These are phyloP conservation scores for Villa cingulata DNA, from an alignment of 2,888 invertebrate species.

Conservation along the genomic window DNA sequence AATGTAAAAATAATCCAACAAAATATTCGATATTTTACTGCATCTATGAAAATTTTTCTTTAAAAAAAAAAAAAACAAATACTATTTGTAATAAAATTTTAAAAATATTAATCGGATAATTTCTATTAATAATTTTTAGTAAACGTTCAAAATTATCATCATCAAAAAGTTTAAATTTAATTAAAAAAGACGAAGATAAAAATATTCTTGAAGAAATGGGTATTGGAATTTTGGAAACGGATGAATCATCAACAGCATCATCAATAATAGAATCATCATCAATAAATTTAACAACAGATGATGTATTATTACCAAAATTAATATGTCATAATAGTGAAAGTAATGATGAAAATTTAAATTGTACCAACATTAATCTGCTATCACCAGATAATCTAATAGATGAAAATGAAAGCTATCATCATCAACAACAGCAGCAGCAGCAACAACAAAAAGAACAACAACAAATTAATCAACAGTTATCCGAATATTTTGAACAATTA, in stretches of 20 bases:
- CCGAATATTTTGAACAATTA: too few relatives aligned
- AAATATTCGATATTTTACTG: too few relatives aligned
- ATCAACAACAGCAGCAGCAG: neutral
- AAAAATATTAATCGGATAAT: too few relatives aligned
- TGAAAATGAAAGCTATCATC: constrained; percentile 14
- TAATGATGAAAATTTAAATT: constrained; percentile 31
- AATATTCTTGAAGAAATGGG: constrained; percentile 40
- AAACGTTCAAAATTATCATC: constrained; percentile 8
- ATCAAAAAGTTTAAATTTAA: constrained; percentile 1
- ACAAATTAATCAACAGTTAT: too few relatives aligned
- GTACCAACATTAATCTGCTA: constrained; percentile 28
- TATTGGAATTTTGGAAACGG: constrained; percentile 44
- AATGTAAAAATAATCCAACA: too few relatives aligned
- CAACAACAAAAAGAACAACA: neutral
- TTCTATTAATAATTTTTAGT: too few relatives aligned
- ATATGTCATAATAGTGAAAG: constrained; percentile 23
- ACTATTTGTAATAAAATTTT: too few relatives aligned
- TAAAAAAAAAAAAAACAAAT: too few relatives aligned
- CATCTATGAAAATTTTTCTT: too few relatives aligned
- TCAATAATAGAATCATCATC: constrained; percentile 10
- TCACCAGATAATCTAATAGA: too few relatives aligned
- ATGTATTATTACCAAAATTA: constrained; percentile 22
- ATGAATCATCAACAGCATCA: constrained; percentile 33
- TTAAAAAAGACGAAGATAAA: constrained; percentile 29
- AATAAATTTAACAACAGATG: too few relatives aligned